Conservation (phyloP, 2,797 vertebrate species). For the Pelobates cultripes region DNA sequence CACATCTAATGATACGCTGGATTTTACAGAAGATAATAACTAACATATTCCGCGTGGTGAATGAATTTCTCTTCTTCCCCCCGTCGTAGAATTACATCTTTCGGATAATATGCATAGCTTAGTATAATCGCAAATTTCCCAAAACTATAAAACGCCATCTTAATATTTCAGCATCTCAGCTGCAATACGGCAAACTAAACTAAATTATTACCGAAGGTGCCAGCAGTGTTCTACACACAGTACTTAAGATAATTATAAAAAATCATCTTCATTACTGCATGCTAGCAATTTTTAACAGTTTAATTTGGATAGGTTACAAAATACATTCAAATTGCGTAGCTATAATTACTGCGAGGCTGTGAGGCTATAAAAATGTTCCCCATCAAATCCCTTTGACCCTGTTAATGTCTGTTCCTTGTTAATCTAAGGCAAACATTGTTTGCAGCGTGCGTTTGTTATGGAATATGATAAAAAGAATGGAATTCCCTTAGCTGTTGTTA, state of each 20-base stretch:
- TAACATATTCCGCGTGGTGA: constrained; percentile 57
- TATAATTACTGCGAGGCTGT: constrained; percentile 71
- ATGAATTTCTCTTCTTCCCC: constrained; percentile 58
- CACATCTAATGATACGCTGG: constrained; percentile 60
- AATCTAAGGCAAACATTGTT: constrained; percentile 78
- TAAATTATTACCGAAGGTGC: constrained; percentile 73
- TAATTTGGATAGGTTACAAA: constrained; percentile 76
- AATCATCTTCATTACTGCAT: constrained; percentile 73
- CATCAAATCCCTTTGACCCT: constrained; percentile 77
- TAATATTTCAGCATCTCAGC: constrained; percentile 70
- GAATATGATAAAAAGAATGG: constrained; percentile 77
- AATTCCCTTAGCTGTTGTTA: constrained; percentile 98
- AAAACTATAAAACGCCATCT: constrained; percentile 66
- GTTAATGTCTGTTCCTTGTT: constrained; percentile 74
- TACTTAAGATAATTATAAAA: constrained; percentile 77
- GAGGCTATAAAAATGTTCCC: constrained; percentile 71
- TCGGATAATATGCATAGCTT: constrained; percentile 69
- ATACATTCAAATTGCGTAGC: constrained; percentile 71
- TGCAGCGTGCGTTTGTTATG: constrained; percentile 73
- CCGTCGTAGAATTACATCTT: constrained; percentile 59
- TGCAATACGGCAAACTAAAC: constrained; percentile 65
- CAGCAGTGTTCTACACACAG: constrained; percentile 73
- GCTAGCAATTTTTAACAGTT: constrained; percentile 73
- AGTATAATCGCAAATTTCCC: constrained; percentile 67
- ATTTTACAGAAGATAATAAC: constrained; percentile 65